Base-by-base conservation (phyloP, 2,888 invertebrate genomes). In the Lithophane socia region DNA sequence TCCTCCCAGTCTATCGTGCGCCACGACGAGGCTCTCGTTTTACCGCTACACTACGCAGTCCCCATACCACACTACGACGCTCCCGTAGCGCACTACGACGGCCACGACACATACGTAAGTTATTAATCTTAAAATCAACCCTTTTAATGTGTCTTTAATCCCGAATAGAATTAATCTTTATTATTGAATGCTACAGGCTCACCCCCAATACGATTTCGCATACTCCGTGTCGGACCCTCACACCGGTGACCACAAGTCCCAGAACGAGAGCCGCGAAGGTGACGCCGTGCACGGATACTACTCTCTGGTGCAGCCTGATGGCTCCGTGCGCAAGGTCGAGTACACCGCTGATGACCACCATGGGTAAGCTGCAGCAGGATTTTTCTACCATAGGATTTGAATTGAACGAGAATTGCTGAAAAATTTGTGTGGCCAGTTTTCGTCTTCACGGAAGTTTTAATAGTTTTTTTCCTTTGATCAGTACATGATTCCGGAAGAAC, bases 201-300 rank as follows among this genome's bases (percentile, higher is more conserved):
- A 95, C 87, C 95, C 95, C 70, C 93, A 94, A 91, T 95, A 95
- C 90, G 94, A 96, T 91, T 97, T 92, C 91, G 92, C 94, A 18
- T 97, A 97, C 93, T 97, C 97, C 83, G 97, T 97, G 80, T 92
- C 96, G 47, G 97, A 97, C 92, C 96, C 95, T 12, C 97, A 97
- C 90, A 97, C 97, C 85, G 97, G 97, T n/a, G 97, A 97, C 94
- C 96, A 97, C 92, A 97, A 97, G 92, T 93, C 94, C 73, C 97
- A 97, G 92, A 96, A 97, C 89, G 97, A 97, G 91, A 91, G 91
- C 89, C 94, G 96, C 89, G 97, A 97, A 86, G 97, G 97, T 47
- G 97, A 97, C 89, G 92, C 94, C 69, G 97, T 97, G 68, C 97
- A 97, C 90, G 97, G 97, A 65, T 97, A 97, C 92, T 97, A 97